phyloP scores from a whole-genome alignment of 2,888 invertebrate species.

The Stictocephala bisonia region DNA sequence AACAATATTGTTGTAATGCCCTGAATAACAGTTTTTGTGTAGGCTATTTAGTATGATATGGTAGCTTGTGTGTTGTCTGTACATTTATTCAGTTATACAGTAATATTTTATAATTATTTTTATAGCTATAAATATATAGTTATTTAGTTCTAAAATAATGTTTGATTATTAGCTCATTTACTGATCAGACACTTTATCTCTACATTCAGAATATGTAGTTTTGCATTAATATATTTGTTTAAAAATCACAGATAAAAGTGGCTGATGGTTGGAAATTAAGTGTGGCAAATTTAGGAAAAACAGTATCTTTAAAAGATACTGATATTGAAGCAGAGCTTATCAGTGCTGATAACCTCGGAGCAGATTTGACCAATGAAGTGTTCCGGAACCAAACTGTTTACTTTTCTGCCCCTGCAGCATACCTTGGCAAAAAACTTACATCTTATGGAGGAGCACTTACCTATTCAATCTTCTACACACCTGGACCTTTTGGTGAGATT shows the following conservation, averaged over 20 bases:
- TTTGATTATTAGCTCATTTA: too few relatives aligned
- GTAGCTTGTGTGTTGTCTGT: too few relatives aligned
- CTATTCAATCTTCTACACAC: constrained; percentile 80
- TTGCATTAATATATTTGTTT: too few relatives aligned
- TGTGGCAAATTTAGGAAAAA: constrained; percentile 67
- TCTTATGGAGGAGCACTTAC: constrained; percentile 89
- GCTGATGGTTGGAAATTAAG: constrained; percentile 78
- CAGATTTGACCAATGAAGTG: constrained; percentile 67
- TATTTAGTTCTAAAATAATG: too few relatives aligned
- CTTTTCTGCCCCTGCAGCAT: constrained; percentile 79
- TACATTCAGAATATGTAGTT: too few relatives aligned
- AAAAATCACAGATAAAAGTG: constrained; percentile 70
- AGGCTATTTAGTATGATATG: too few relatives aligned
- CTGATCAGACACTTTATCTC: too few relatives aligned
- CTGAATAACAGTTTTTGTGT: too few relatives aligned
- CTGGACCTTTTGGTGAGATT: constrained; percentile 66
- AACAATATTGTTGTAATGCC: too few relatives aligned
- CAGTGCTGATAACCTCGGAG: constrained; percentile 63
- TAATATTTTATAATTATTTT: too few relatives aligned
- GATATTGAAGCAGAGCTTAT: constrained; percentile 40
- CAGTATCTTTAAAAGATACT: constrained; percentile 61
- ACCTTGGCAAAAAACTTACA: constrained; percentile 85
- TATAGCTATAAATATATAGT: too few relatives aligned
- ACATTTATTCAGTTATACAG: too few relatives aligned
- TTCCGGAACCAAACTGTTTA: constrained; percentile 71